Base-by-base conservation (phyloP, 2,797 vertebrate species). In the Staurois parvus region DNA sequence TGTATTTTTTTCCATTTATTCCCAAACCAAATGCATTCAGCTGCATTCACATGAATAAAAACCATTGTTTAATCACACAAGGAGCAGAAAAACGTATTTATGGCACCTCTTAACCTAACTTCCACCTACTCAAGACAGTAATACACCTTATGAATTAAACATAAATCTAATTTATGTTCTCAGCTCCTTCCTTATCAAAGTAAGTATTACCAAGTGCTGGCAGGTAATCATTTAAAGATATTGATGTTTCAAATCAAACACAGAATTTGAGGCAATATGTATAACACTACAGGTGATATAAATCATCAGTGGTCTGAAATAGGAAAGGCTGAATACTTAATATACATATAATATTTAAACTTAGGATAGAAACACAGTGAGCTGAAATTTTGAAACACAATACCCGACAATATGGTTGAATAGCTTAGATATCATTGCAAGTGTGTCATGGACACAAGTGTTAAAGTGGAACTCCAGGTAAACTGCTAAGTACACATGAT, bases 141-240 rank as follows among this genome's bases (percentile, higher is more conserved):
- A 90, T 89, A 89, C 89, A 90, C 89, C 90, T 92, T 90, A 95
- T 94, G 92, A 93, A 95, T 95, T 93, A 95, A 94, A 94, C 92
- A 95, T 93, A 88, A 89, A 90, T 89, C 89, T 93, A 91, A 94
- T 95, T 93, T 95, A 94, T 93, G 91, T 91, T 91, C 90, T 0
- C 72, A 91, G 93, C 91, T 90, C 88, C 87, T 88, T 92, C 90
- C 91, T 91, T 94, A 91, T 91, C 92, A 92, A 94, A 93, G 67
- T 89, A 91, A 88, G 86, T 89, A 90, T 92, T 93, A 90, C 92
- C 91, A 89, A 93, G 91, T 88, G 89, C 88, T 92, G 92, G 91
- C 94, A 93, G 89, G 88, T 91, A 91, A 94, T 94, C 91, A 91
- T 94, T 93, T 94, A 91, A 90, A 86, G 90, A 94, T 93, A 94